phyloP scores from a whole-genome alignment of 2,113 vertebrate genomes.

The Periophthalmus modestus region DNA sequence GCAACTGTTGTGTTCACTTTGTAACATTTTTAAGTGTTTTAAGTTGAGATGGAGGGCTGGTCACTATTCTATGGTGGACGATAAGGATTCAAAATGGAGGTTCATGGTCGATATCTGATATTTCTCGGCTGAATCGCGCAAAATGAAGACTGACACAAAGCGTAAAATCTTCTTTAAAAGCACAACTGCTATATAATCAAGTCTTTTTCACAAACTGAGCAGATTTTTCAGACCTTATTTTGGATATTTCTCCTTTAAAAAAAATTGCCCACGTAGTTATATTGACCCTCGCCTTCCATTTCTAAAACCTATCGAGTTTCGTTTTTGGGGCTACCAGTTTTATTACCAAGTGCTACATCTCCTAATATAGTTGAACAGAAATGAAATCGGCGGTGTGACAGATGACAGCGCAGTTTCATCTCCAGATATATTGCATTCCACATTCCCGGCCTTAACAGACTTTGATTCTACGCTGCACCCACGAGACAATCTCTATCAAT shows the following conservation, averaged over 20 bases:
- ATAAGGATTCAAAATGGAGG: not conserved
- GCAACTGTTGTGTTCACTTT: conserved; percentile 62
- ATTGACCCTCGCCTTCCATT: not conserved
- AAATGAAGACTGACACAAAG: not conserved
- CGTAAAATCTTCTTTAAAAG: not conserved
- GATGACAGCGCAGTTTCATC: conserved; percentile 35
- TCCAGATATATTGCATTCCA: conserved; percentile 17
- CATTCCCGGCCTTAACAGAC: conserved; percentile 38
- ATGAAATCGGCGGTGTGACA: conserved; percentile 21
- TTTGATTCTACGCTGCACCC: conserved; percentile 28
- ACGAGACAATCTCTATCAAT: conserved; percentile 30
- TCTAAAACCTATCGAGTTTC: conserved; percentile 3
- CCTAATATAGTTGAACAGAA: conserved; percentile 30
- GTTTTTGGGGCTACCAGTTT: conserved; percentile 31
- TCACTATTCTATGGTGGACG: not conserved
- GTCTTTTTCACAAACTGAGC: not conserved
- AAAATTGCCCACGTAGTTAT: not conserved
- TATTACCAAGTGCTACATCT: conserved; percentile 6
- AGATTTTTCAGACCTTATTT: not conserved
- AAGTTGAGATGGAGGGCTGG: not conserved
- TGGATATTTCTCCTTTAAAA: not conserved
- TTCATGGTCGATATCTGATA: not conserved
- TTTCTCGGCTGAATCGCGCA: not conserved
- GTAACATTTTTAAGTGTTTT: not conserved
- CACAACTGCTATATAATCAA: not conserved